A percentile compares a stretch with the other conserved stretches of the same genome.
phyloP scores from a whole-genome alignment of 2,113 vertebrate species.

The Cathartes aura region DNA sequence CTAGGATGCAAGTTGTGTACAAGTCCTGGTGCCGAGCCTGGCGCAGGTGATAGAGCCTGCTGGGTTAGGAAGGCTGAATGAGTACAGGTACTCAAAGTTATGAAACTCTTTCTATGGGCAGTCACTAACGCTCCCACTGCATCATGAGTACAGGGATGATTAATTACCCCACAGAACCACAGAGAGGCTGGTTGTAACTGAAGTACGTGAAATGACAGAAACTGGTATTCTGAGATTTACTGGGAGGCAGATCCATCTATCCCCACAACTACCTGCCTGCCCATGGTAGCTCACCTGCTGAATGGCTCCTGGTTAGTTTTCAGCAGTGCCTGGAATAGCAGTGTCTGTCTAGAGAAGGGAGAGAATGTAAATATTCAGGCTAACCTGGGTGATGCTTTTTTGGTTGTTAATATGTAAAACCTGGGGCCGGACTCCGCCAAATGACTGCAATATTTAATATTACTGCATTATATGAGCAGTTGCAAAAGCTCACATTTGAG shows the following conservation, averaged over 20 bases:
- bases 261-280: background rate
- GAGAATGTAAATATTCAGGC: background rate
- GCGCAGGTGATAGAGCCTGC: background rate
- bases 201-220: background rate
- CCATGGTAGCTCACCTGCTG: rapidly evolving
- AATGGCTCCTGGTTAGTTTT: background rate
- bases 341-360: background rate
- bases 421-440: background rate
- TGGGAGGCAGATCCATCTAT: background rate
- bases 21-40: background rate
- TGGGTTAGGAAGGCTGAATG: background rate
- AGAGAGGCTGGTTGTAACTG: background rate
- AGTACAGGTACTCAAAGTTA: background rate
- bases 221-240: background rate
- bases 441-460: background rate
- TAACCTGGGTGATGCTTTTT: background rate
- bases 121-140: background rate
- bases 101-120: background rate
- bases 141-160: rapidly evolving
- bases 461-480: background rate
- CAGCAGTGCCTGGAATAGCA: background rate
- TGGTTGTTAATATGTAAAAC: background rate
- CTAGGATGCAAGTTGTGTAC: background rate
- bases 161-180: background rate
- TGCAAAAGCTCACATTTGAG: background rate